A percentile compares a stretch with the other conserved stretches of the same genome.
Evolutionary conservation across 2,797 vertebrate genomes (phyloP).

Genomic region (Oreochromis mossambicus): DNA sequence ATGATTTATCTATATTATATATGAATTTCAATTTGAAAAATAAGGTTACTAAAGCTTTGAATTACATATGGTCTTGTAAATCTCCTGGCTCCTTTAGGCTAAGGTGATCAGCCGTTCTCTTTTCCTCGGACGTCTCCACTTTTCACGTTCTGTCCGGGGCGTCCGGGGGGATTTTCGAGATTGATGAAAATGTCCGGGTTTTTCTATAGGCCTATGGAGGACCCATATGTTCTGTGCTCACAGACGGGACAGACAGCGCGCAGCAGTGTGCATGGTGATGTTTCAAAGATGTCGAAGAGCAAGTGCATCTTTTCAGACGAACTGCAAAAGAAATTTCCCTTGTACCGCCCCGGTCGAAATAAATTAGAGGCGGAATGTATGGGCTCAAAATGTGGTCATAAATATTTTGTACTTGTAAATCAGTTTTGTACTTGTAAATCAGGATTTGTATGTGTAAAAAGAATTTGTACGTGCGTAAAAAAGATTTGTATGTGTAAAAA

Average conservation of each 20-base stretch:
- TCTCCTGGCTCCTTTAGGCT: background rate
- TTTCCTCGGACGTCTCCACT: background rate
- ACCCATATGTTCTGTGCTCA: background rate
- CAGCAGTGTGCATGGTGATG: background rate
- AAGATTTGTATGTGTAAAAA: no score
- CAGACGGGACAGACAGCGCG: background rate
- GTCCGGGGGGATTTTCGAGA: background rate
- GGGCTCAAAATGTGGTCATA: no score
- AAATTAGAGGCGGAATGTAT: background rate
- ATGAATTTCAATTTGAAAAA: background rate
- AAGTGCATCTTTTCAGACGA: background rate
- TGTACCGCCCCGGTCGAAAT: background rate
- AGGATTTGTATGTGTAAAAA: no score
- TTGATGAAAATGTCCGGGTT: background rate
- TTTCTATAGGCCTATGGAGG: background rate
- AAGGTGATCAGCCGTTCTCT: background rate
- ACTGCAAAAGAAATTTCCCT: background rate
- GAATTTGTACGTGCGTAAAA: no score
- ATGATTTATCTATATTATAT: background rate
- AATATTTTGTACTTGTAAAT: no score
- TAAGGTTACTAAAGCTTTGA: background rate
- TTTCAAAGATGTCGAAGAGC: background rate
- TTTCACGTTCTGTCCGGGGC: background rate
- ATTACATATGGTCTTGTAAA: background rate
- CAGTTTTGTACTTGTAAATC: no score